Evolutionary conservation across 30 jellyfish, hydroid and myxozoan genomes (phyloP), one percentile per base, ranked within the genome.

Genomic region (Chrysaora quinquecirrha): DNA sequence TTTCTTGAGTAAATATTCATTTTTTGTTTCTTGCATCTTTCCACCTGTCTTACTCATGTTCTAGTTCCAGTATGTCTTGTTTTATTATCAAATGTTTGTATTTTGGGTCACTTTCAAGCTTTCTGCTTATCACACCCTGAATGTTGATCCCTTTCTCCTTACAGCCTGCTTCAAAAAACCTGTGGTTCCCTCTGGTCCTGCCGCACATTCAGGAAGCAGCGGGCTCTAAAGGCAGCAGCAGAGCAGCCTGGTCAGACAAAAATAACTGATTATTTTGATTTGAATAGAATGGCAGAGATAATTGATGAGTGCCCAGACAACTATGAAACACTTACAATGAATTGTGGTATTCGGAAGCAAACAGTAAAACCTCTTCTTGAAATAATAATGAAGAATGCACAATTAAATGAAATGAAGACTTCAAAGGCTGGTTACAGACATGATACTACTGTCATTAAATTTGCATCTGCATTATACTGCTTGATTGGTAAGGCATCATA

Each of bases 401-500:
- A 43, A 43, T 16, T 6, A 16, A 43, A 43, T 43, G 58, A 9
- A 6, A 43, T 6, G 16, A 43, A 43, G 16, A 16, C 16, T 6
- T 43, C 58, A 43, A 43, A 43, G 16, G 58, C 58, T 43, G 78
- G 78, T 0, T 66, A 25, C 23, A n/a, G 64, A 21, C 64, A 35
- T 30, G 81, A 69, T 30, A 32, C 30, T 35, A 69, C 81, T 6
- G 21, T 30, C 2, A 2, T 30, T 27, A 69, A 69, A 69, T 69
- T 69, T 69, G 81, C 81, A 30, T 69, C 65, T 3, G 31, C 81
- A 3, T 50, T 69, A 0, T 69, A 30, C 30, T 66, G 78, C 30
- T 66, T 2, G 78, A 66, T 3, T 54, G 78, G 78, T 22, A 66
- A 66, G 56, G 78, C 78, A 66, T 66, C 78, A 32, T 66, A 66